Evolutionary conservation across 1,140 invertebrate genomes (phyloP).

Genomic region (Bombus waltoni): DNA sequence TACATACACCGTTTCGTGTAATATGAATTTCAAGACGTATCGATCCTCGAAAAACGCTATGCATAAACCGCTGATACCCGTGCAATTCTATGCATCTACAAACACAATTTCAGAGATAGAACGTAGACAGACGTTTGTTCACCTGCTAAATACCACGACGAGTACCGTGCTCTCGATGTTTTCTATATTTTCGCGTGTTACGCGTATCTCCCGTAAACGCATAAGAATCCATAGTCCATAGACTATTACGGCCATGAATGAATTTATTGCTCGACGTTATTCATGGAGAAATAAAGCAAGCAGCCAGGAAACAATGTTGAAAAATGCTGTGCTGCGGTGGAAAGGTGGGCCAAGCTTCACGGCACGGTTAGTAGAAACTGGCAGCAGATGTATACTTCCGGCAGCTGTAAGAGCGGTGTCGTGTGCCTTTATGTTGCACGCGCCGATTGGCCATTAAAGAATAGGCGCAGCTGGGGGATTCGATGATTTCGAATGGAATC

Average conservation of each 20-base stretch:
- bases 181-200: too few relatives aligned
- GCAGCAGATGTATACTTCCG: conserved; percentile 78
- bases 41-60: too few relatives aligned
- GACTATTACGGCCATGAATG: too few relatives aligned
- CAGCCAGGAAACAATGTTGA: conserved; percentile 21
- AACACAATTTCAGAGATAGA: too few relatives aligned
- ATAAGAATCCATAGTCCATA: too few relatives aligned
- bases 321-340: neutral
- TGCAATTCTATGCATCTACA: too few relatives aligned
- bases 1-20: neutral
- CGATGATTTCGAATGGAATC: conserved; percentile 53
- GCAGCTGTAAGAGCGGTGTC: conserved; percentile 75
- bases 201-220: too few relatives aligned
- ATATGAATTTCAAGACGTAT: too few relatives aligned
- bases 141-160: too few relatives aligned
- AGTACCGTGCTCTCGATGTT: too few relatives aligned
- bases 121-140: too few relatives aligned
- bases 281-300: neutral
- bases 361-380: conserved; percentile 72
- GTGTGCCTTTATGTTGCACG: conserved; percentile 73
- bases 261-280: neutral
- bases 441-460: conserved; percentile 69
- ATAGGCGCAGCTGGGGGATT: conserved; percentile 59
- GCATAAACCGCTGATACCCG: too few relatives aligned
- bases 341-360: conserved; percentile 62